Conservation (phyloP, 2,113 vertebrate genomes). For the Pitta sordida region DNA sequence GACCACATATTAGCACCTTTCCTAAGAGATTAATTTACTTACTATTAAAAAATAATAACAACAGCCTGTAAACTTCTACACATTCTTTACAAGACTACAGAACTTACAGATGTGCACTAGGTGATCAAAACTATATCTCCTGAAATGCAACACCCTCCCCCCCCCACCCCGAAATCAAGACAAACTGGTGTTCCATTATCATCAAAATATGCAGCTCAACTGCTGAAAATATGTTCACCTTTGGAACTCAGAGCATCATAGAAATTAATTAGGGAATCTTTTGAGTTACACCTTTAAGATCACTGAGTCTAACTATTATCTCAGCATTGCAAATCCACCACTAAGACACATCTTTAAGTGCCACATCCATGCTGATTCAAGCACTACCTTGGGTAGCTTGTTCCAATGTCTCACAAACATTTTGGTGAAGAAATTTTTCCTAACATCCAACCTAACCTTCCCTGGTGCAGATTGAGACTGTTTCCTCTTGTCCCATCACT, state of each 20-base stretch:
- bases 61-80: background rate
- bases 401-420: background rate
- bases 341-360: fast-evolving
- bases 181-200: too few relatives aligned
- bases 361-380: background rate
- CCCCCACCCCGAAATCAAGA: too few relatives aligned
- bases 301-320: background rate
- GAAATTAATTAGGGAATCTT: background rate
- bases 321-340: background rate
- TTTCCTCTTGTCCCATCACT: background rate
- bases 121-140: background rate
- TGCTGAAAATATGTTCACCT: background rate
- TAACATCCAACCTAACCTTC: background rate
- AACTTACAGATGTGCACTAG: background rate
- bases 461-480: background rate
- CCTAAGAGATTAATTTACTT: background rate
- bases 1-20: background rate
- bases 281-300: background rate
- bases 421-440: background rate
- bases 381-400: background rate
- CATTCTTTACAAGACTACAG: background rate
- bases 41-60: background rate
- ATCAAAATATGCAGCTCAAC: background rate
- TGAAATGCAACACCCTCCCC: too few relatives aligned
- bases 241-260: background rate